Evolutionary conservation across 2,797 vertebrate genomes (phyloP), one percentile per base, ranked within the genome.

Genomic region (Lutjanus argentimaculatus): DNA sequence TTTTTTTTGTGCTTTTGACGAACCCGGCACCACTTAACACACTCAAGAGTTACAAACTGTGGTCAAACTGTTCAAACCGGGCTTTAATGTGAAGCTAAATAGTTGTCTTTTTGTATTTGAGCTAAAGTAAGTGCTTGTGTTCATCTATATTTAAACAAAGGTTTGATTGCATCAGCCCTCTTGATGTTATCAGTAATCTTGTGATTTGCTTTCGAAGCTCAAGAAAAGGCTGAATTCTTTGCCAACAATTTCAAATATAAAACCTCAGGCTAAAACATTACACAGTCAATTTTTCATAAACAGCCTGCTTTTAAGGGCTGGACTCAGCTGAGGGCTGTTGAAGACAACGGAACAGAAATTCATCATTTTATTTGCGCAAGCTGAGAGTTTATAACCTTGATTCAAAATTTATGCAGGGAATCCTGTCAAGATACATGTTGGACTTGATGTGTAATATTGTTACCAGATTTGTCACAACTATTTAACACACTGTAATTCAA

Each of bases 61-160:
- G 36, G 30, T 66, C 55, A 46, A 36, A 62, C 70, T 64, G 65
- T 77, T 69, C 25, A 84, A 75, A 64, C 8, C 17, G 13, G 0
- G 2, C 67, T 75, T 72, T 22, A 64, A 53, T 45, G 73, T 49
- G 11, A 75, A 74, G 68, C 30, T 74, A 45, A 79, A 73, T 21
- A 16, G 17, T 30, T 22, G 62, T 68, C 65, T 74, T 72, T 79
- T 84, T 40, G 59, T 70, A n/a, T 65, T 68, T 70, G 10, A 30
- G 59, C 19, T 64, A 51, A 57, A 61, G 43, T 6, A 22, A 58
- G 79, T 11, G 69, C 70, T 72, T 52, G 56, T 45, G 67, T 67
- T 89, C 83, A 88, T 92, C 63, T 51, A 85, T 89, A 67, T 85
- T 83, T 46, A 51, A 88, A 72, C 59, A 82, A 82, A 43, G n/a